Conservation (phyloP, 2,113 vertebrate genomes). For the Calypte anna region DNA sequence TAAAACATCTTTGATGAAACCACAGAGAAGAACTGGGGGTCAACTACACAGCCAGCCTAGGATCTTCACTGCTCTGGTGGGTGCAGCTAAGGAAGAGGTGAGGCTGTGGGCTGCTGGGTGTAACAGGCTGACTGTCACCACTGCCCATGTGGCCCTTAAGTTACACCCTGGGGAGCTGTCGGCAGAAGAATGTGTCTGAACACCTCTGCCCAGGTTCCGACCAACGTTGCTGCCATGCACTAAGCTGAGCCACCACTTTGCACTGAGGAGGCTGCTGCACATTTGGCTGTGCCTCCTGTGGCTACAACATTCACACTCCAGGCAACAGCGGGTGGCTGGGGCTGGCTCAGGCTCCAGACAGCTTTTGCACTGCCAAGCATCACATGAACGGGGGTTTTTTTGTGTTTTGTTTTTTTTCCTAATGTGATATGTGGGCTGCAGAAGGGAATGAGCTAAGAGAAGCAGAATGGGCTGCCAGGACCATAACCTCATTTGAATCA, state of each 20-base stretch:
- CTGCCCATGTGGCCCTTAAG: fast-evolving
- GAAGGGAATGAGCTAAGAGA: not conserved
- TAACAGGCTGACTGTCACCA: not conserved
- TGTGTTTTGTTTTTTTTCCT: not conserved
- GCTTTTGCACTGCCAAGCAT: not conserved
- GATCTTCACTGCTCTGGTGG: not conserved
- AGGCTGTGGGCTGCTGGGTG: not conserved
- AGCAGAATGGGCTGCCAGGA: not conserved
- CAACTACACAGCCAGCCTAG: not conserved
- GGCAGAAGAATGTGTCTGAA: not conserved
- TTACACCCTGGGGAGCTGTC: fast-evolving
- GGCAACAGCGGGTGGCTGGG: fast-evolving
- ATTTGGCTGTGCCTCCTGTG: not conserved
- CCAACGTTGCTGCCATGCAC: not conserved
- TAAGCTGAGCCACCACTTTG: not conserved
- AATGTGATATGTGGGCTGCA: not conserved
- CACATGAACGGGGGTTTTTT: too few species aligned
- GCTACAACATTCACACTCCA: not conserved
- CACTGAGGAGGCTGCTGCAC: not conserved
- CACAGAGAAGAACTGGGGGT: not conserved
- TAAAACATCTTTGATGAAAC: not conserved
- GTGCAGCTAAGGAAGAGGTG: not conserved
- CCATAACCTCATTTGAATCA: not conserved
- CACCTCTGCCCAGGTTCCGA: not conserved
- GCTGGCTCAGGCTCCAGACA: not conserved